Conservation (phyloP, 1,140 invertebrate species). For the Bemisia tabaci region DNA sequence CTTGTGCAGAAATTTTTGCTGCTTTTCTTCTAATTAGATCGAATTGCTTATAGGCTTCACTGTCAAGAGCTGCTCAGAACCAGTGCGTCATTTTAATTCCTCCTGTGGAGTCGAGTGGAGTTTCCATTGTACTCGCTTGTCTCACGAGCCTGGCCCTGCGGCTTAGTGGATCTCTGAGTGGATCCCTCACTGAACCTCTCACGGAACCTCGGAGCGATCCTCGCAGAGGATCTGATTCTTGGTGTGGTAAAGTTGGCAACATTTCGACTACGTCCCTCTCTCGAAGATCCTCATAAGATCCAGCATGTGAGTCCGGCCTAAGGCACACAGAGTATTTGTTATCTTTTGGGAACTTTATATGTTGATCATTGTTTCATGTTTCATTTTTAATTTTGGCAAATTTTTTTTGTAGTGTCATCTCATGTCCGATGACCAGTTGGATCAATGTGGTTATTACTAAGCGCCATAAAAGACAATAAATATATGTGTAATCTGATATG, state of each 20-base stretch:
- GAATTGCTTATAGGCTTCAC: too few species aligned
- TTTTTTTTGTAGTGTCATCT: too few species aligned
- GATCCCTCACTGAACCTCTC: background rate
- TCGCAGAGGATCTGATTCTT: background rate
- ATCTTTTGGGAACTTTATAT: background rate
- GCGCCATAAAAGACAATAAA: too few species aligned
- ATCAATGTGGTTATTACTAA: too few species aligned
- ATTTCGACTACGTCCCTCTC: constrained; percentile 16
- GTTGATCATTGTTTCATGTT: background rate
- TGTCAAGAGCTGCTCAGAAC: constrained; percentile 18
- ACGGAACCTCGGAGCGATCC: constrained; percentile 2
- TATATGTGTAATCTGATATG: too few species aligned
- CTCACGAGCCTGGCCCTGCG: constrained; percentile 19
- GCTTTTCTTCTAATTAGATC: too few species aligned
- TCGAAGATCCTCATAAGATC: constrained; percentile 33
- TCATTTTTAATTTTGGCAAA: background rate
- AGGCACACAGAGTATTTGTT: background rate
- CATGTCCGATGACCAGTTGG: too few species aligned
- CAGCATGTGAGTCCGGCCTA: constrained; percentile 24
- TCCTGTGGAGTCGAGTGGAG: constrained; percentile 23
- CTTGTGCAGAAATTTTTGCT: too few species aligned
- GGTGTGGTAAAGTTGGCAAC: constrained; percentile 4
- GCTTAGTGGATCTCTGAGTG: constrained; percentile 6
- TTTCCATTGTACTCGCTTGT: constrained; percentile 24
- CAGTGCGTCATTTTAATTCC: constrained; percentile 27